Evolutionary conservation across 2,888 invertebrate genomes (phyloP).

Genomic region (Reticulitermes lucifugus): DNA sequence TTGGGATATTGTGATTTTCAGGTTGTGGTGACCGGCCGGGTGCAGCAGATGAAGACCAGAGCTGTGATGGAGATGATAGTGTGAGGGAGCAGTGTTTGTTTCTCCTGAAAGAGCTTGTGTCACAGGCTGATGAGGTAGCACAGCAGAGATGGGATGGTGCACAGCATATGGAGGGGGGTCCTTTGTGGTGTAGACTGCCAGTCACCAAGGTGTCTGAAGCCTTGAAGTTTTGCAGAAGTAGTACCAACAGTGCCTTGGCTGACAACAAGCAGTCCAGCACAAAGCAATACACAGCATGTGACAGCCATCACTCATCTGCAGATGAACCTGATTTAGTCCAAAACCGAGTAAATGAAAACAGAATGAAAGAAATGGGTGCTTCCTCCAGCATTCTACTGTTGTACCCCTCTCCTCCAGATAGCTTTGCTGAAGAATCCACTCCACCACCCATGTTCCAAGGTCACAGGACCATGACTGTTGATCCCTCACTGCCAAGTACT

Average conservation of each 20-base stretch:
- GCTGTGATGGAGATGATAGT: slow-evolving; percentile 2
- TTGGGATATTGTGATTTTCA: background rate
- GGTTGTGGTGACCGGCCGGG: background rate
- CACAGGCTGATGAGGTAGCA: background rate
- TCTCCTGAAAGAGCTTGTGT: slow-evolving; percentile 24
- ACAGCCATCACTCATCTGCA: background rate
- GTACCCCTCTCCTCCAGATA: background rate
- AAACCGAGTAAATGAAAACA: background rate
- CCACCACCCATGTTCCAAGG: slow-evolving; percentile 24
- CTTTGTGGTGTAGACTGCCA: slow-evolving; percentile 17
- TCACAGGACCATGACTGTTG: slow-evolving; percentile 7
- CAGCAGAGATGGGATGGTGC: background rate
- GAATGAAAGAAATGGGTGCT: background rate
- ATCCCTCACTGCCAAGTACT: slow-evolving; percentile 13
- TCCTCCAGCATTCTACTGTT: background rate
- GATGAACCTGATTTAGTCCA: background rate
- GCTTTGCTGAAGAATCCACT: slow-evolving; percentile 9
- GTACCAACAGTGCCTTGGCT: background rate
- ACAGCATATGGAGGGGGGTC: background rate
- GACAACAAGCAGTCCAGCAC: background rate
- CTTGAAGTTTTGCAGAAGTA: background rate
- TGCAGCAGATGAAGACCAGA: background rate
- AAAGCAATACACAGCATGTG: background rate
- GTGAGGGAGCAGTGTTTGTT: slow-evolving; percentile 11
- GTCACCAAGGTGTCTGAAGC: slow-evolving; percentile 29